Evolutionary conservation across 2,113 vertebrate genomes (phyloP).

Genomic region (Hippopotamus amphibius): DNA sequence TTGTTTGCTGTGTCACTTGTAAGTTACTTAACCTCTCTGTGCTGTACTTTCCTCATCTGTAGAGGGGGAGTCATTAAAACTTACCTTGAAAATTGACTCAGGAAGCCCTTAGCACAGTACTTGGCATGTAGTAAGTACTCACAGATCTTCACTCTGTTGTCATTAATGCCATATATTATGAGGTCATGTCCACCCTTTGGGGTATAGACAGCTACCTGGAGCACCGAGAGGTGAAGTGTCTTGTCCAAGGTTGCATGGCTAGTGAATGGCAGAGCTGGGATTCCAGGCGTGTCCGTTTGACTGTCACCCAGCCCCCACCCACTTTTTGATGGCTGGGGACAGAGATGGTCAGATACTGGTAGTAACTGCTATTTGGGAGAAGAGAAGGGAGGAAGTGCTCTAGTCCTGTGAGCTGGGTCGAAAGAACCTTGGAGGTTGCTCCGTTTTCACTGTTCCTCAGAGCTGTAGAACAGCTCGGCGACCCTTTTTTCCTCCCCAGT

Average conservation of each 20-base stretch:
- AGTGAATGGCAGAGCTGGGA: background rate
- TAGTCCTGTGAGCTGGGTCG: background rate
- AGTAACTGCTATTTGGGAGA: background rate
- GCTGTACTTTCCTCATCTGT: background rate
- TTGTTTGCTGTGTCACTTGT: background rate
- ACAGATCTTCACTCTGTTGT: background rate
- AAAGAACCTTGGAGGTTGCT: background rate
- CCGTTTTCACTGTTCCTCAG: background rate
- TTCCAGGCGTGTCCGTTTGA: background rate
- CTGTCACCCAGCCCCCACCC: background rate
- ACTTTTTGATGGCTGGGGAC: no score
- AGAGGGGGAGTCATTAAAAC: background rate
- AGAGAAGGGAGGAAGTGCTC: background rate
- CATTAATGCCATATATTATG: rapidly evolving
- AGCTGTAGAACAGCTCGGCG: rapidly evolving
- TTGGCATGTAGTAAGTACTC: background rate
- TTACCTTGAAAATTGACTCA: background rate
- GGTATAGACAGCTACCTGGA: background rate
- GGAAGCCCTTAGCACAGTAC: background rate
- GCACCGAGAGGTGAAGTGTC: background rate
- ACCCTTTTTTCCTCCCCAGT: rapidly evolving
- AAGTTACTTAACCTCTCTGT: background rate
- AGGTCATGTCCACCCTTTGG: no score
- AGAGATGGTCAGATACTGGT: background rate
- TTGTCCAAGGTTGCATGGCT: rapidly evolving